Evolutionary conservation across 2,797 vertebrate species (phyloP).

Genomic region (Urophycis tenuis): DNA sequence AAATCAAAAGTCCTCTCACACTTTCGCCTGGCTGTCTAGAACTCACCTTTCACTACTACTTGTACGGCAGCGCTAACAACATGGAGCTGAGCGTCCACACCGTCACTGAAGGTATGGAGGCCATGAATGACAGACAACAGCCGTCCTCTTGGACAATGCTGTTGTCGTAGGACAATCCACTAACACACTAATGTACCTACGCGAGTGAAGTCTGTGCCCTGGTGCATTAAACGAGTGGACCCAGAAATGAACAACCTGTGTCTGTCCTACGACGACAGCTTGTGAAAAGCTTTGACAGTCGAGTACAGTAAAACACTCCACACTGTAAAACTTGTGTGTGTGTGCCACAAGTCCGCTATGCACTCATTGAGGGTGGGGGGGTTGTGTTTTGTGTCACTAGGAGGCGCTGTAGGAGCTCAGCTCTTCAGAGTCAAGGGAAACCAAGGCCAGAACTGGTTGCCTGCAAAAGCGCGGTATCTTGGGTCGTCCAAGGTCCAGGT

Average conservation of each 20-base stretch:
- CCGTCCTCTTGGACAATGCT: neutral
- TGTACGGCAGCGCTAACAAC: slow-evolving; percentile 62
- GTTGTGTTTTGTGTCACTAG: slow-evolving; percentile 26
- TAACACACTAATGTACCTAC: no score
- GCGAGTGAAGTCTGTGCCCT: no score
- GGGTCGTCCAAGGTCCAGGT: slow-evolving; percentile 63
- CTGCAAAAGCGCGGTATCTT: slow-evolving; percentile 51
- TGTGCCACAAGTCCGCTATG: no score
- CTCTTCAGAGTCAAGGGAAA: slow-evolving; percentile 63
- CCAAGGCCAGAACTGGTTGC: slow-evolving; percentile 65
- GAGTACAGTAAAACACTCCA: no score
- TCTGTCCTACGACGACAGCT: no score
- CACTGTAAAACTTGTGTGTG: neutral
- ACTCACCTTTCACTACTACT: slow-evolving; percentile 70
- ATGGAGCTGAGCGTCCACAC: slow-evolving; percentile 67
- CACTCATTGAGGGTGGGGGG: neutral
- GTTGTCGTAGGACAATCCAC: no score
- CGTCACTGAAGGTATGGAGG: slow-evolving; percentile 48
- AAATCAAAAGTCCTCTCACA: slow-evolving; percentile 64
- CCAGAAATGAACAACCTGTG: no score
- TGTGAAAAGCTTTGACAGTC: no score
- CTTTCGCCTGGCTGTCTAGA: slow-evolving; percentile 64
- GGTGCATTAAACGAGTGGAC: no score
- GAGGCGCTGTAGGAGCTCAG: slow-evolving; percentile 36
- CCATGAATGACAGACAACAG: neutral